Base-by-base conservation (phyloP, 2,888 invertebrate species). In the Steromphala cineraria region DNA sequence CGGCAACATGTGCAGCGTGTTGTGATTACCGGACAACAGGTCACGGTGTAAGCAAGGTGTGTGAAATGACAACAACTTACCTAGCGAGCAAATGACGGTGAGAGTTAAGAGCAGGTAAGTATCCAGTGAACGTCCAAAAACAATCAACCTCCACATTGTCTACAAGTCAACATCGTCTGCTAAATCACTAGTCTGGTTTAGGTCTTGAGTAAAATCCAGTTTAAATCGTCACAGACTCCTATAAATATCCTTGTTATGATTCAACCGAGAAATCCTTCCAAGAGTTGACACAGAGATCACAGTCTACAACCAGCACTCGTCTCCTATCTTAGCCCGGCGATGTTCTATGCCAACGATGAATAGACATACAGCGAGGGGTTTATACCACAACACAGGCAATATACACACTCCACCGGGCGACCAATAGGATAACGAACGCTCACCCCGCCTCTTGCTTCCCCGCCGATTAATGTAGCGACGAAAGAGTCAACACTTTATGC, bases 71-170 rank as follows among this genome's bases (percentile, higher is more conserved):
- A 19, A 24, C 40, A 67, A 71, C 71, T 71, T 36, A 71, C 71
- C 71, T 19, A 71, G 71, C 15, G 71, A n/a, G 71, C 71, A 71
- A 24, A 71, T 36, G n/a, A 71, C 36, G 19, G n/a, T 40, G 17
- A 71, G 40, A n/a, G 19, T 19, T 19, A 40, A 17, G 17, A 71
- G 71, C 28, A 71, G 40, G 40, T n/a, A 31, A 40, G 31, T 28
- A 71, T 71, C 71, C 71, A 71, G 3, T 36, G 71, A 36, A 10
- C 71, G 28, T 19, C 10, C 71, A 31, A 71, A 36, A 71, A 71
- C 71, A 36, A 71, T 71, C 71, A 71, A 31, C 71, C 71, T 36
- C 71, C 71, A n/a, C 71, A 71, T 71, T n/a, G 71, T 71, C 13
- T 19, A n/a, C 31, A 2, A 36, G 71, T 71, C 71, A 71, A 28